These are phyloP conservation scores for Papilio aristodemus DNA, from an alignment of 1,140 invertebrate species.

Conservation along the genomic window DNA sequence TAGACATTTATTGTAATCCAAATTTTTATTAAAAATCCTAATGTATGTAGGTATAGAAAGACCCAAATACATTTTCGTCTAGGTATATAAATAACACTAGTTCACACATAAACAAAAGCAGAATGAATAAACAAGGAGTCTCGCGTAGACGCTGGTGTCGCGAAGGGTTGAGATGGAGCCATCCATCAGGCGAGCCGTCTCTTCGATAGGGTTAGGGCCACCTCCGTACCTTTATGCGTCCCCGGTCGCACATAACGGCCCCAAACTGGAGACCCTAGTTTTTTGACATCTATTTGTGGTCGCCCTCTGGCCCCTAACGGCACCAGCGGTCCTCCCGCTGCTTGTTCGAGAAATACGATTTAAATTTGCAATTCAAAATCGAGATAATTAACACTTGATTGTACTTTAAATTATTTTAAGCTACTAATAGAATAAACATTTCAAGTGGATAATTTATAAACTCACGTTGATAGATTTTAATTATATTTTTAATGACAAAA, in stretches of 20 bases:
- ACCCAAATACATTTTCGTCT: background rate
- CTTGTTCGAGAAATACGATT: conserved; percentile 45
- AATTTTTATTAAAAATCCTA: too few relatives aligned
- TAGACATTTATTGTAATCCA: too few relatives aligned
- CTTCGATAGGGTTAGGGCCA: conserved; percentile 78
- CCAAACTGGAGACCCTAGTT: conserved; percentile 65
- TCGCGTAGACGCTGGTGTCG: conserved; percentile 52
- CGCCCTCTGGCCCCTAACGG: conserved; percentile 67
- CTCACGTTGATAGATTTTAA: too few relatives aligned
- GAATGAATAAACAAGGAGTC: conserved; percentile 72
- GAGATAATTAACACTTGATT: conserved; percentile 26
- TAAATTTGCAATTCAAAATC: conserved; percentile 51
- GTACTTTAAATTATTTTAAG: conserved; percentile 18
- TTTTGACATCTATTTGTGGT: conserved; percentile 80
- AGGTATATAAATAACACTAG: conserved; percentile 33
- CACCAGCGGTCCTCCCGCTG: conserved; percentile 42
- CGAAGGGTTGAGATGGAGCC: conserved; percentile 66
- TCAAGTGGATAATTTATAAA: background rate
- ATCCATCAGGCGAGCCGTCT: conserved; percentile 76
- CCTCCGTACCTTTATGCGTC: conserved; percentile 76
- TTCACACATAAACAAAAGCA: conserved; percentile 72
- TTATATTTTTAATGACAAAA: too few relatives aligned
- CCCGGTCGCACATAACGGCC: conserved; percentile 71
- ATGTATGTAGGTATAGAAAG: background rate
- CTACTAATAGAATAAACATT: background rate